A percentile compares a stretch with the other conserved stretches of the same genome.
Evolutionary conservation across 2,113 vertebrate species (phyloP).

Genomic region (Chloropsis hardwickii): DNA sequence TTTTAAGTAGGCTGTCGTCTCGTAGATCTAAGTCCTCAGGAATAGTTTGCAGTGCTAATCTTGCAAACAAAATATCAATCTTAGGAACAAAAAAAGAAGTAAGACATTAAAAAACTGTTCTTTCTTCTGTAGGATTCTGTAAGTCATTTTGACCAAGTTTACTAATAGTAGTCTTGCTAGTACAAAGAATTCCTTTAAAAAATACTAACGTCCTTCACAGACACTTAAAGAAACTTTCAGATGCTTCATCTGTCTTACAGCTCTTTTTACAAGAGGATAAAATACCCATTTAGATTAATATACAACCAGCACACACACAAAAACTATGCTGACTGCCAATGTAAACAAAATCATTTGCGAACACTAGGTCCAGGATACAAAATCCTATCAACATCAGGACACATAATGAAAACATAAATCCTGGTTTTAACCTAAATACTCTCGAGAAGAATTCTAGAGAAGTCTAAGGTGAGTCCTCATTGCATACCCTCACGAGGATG

Average conservation of each 20-base stretch:
- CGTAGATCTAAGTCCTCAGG: conserved; percentile 86
- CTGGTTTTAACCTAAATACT: neutral
- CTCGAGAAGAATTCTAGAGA: neutral
- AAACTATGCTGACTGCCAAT: neutral
- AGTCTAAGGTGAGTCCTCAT: neutral
- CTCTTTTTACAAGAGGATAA: neutral
- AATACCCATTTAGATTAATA: neutral
- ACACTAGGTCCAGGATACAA: neutral
- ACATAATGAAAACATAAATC: neutral
- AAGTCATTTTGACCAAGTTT: neutral
- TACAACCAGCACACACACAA: neutral
- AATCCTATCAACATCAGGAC: neutral
- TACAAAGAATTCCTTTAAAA: neutral
- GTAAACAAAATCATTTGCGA: neutral
- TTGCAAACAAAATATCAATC: conserved; percentile 93
- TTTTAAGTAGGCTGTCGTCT: conserved; percentile 84
- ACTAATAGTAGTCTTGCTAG: neutral
- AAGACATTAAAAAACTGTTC: neutral
- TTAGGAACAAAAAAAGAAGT: conserved; percentile 52
- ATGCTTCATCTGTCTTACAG: neutral
- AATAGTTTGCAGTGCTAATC: conserved; percentile 85
- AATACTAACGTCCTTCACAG: neutral
- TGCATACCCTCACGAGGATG: neutral
- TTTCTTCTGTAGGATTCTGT: neutral
- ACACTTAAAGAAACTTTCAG: neutral